Evolutionary conservation across 2,797 vertebrate genomes (phyloP), one percentile per base, ranked within the genome.

Genomic region (Hozukius guyotensis): DNA sequence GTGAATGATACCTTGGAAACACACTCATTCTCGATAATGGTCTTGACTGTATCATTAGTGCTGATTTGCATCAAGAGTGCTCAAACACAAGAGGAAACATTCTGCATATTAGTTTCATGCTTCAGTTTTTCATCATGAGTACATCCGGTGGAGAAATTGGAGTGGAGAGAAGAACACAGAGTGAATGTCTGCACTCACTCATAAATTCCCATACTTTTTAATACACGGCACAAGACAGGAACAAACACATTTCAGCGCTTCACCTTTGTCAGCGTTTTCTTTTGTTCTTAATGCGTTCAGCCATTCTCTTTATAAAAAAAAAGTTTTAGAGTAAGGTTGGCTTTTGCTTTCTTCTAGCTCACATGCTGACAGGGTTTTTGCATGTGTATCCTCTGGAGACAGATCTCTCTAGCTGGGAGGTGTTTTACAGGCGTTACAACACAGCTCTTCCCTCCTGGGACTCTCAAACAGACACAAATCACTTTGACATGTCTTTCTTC

Each of bases 391-490:
- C 94, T 92, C 92, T 75, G 63, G 90, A 90, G 94, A 92, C 80
- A 64, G 77, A 69, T 79, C 77, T 87, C 76, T 94, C 80, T 87
- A 84, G 85, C 89, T 92, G 82, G 88, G 88, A 94, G 89, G 93
- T 94, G 91, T 94, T 95, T 94, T 95, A 95, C 88, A 93, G 90
- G 83, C 88, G 92, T 93, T 92, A 89, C 80, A 89, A 84, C 86
- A 80, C 80, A 86, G 85, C 63, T 82, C 71, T 76, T 4, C 60
- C 72, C 94, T 87, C 89, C 31, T 68, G 94, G 92, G 94, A 93
- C 70, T 81, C 76, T 85, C 84, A 83, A 84, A 89, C 82, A 91
- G 93, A 93, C 92, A 92, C 94, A 93, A 93, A 95, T 94, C 93
- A 93, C 89, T 92, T 87, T 93, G 91, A 92, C 88, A 80, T 49